Evolutionary conservation across 2,113 vertebrate genomes (phyloP), one percentile per base, ranked within the genome.

Genomic region (Oncorhynchus masou): DNA sequence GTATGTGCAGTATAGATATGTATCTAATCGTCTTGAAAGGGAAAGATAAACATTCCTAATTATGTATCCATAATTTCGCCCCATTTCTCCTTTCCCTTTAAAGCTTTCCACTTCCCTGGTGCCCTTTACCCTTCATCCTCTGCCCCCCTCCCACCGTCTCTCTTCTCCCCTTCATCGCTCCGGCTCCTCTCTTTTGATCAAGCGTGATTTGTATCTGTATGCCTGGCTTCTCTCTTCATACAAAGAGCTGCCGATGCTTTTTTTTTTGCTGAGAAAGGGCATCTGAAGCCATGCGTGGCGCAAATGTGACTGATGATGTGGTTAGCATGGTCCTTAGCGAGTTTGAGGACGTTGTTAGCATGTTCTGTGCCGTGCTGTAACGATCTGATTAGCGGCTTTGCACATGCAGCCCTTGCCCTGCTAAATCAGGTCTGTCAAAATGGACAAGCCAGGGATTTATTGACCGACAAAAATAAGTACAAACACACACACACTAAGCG

Each of bases 281-380:
- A 78, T 59, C 19, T 3, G 68, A 57, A 87, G 76, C 70, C 77
- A 48, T 3, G 66, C 69, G 12, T 72, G 2, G 67, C 75, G 80
- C 88, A 86, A 90, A 70, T 85, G 83, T 84, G 88, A 90, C 83
- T 75, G 85, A 90, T 89, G 86, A 84, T 83, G 85, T 88, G 74
- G 51, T 89, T 86, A 85, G 79, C 27, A 66, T 81, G 78, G 83
- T 81, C 79, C 73, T 16, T 45, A 79, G 73, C 82, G 76, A 49
- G 82, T 89, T 79, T 79, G 62, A 68, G 34, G 20, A 7, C 51
- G 22, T 78, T 80, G 81, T 88, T 87, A 87, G 83, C 87, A 86
- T 90, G 89, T 91, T 89, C 51, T 76, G 81, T 25, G 19, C 65
- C 64, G 20, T 6, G 48, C 65, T n/a, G 29, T 87, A 87, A 89